Conservation (phyloP, 2,888 invertebrate species). For the Polymixis lichenea region DNA sequence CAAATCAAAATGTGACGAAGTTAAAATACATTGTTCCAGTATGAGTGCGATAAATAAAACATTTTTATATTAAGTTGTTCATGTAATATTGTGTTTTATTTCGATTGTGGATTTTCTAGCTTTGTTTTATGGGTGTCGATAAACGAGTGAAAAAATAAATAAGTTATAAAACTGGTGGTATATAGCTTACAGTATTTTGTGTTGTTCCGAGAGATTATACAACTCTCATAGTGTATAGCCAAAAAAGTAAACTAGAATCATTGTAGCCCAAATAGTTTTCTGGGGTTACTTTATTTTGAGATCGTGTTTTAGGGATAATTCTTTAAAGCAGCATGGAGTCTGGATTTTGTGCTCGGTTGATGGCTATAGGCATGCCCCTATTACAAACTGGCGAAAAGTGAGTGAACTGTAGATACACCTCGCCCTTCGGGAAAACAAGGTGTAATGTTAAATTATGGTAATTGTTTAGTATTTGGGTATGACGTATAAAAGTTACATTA, state of each 20-base stretch:
- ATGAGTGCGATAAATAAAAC: conserved; percentile 58
- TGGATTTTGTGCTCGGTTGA: no score
- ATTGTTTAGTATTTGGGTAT: neutral
- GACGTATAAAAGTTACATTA: neutral
- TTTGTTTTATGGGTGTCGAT: conserved; percentile 43
- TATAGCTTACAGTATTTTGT: neutral
- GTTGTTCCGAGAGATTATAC: neutral
- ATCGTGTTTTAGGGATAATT: neutral
- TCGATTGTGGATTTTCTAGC: conserved; percentile 9
- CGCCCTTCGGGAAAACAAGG: no score
- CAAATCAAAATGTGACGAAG: conserved; percentile 45
- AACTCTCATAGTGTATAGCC: neutral
- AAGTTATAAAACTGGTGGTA: conserved; percentile 30
- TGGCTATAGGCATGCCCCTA: no score
- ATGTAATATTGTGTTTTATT: conserved; percentile 55
- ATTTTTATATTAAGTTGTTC: conserved; percentile 35
- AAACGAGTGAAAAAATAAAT: conserved; percentile 22
- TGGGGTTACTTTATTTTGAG: neutral
- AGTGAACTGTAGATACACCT: no score
- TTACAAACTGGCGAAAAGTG: no score
- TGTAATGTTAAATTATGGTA: no score
- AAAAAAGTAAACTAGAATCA: neutral
- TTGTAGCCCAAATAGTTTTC: neutral
- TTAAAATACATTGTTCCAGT: conserved; percentile 35
- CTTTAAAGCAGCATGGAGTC: no score